Conservation (phyloP, 2,888 invertebrate species). For the Drosophila dives region DNA sequence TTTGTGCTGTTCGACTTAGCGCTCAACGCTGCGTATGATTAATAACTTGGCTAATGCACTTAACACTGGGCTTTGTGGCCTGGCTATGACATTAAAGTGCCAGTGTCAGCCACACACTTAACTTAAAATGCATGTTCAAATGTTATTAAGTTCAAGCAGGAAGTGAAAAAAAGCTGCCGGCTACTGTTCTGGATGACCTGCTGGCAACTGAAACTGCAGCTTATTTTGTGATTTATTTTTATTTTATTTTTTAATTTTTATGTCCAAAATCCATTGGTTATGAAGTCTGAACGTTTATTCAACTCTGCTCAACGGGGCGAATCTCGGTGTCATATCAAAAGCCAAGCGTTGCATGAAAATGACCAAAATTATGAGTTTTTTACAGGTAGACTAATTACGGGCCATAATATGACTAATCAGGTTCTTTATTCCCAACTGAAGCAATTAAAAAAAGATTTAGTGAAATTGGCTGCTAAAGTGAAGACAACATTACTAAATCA, state of each 20-base stretch:
- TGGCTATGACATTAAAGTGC: conserved; percentile 63
- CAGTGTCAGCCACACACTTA: conserved; percentile 67
- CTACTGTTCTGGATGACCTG: conserved; percentile 31
- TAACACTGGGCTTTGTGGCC: conserved; percentile 28
- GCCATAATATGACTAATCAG: conserved; percentile 58
- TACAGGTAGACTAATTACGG: conserved; percentile 65
- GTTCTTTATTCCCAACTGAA: not conserved
- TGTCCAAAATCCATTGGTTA: conserved; percentile 23
- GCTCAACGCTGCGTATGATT: conserved; percentile 57
- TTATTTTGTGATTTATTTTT: not conserved
- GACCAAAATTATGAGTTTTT: conserved; percentile 49
- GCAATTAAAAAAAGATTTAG: conserved; percentile 1
- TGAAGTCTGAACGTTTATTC: conserved; percentile 54
- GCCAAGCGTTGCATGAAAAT: conserved; percentile 68
- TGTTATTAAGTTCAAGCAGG: conserved; percentile 69
- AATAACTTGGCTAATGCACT: conserved; percentile 68
- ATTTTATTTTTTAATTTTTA: not conserved
- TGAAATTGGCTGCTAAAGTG: conserved; percentile 1
- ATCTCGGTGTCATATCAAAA: conserved; percentile 35
- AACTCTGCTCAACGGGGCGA: conserved; percentile 53
- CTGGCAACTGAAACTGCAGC: conserved; percentile 4
- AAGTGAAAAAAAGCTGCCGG: conserved; percentile 47
- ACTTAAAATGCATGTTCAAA: conserved; percentile 76
- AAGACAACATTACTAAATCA: not conserved
- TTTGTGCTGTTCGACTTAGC: conserved; percentile 8